Evolutionary conservation across 2,113 vertebrate species (phyloP).

Genomic region (Mirza zaza): DNA sequence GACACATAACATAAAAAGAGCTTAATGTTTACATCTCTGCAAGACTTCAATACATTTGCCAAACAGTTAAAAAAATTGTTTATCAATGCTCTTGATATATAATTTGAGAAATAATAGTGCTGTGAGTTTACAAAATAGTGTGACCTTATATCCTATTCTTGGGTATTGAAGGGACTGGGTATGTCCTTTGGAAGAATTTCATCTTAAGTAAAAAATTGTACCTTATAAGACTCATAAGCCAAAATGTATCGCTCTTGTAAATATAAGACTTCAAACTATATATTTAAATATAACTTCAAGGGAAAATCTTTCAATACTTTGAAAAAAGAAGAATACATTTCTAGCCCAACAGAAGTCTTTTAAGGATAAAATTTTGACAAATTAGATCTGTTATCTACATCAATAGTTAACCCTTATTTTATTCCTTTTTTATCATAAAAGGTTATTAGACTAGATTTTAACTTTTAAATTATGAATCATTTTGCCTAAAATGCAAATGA

Average conservation of each 20-base stretch:
- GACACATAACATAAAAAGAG: background rate
- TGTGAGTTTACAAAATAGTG: background rate
- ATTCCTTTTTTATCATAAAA: background rate
- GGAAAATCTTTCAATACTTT: background rate
- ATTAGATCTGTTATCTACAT: background rate
- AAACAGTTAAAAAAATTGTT: background rate
- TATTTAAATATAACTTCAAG: background rate
- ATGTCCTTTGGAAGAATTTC: background rate
- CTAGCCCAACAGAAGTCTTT: background rate
- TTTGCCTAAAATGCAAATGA: background rate
- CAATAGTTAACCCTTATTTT: background rate
- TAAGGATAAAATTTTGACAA: conserved; percentile 13
- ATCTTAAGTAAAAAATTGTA: background rate
- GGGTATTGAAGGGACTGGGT: background rate
- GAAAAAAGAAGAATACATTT: background rate
- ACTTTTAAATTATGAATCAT: conserved; percentile 20
- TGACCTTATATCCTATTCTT: background rate
- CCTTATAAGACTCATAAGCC: background rate
- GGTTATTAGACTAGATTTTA: background rate
- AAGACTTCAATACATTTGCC: background rate
- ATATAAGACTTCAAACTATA: background rate
- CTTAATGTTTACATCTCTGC: background rate
- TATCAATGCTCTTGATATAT: background rate
- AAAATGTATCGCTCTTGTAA: background rate
- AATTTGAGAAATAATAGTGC: background rate